Evolutionary conservation across 2,113 vertebrate species (phyloP).

Genomic region (Hippocampus zosterae): DNA sequence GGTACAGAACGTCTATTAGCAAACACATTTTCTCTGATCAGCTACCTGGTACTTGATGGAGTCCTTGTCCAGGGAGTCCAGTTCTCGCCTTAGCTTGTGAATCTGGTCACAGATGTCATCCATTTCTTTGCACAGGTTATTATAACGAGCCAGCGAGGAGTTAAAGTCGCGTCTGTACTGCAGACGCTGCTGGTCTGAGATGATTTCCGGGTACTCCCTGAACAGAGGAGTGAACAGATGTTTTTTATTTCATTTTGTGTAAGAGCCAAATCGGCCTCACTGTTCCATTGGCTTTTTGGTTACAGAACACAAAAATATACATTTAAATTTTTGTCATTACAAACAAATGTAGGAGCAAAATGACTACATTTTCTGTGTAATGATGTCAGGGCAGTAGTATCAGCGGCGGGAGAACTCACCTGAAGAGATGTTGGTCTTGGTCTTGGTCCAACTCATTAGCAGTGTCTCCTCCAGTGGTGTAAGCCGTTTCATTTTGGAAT

Average conservation of each 20-base stretch:
- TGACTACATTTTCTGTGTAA: neutral
- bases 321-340: neutral
- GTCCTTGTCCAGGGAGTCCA: conserved; percentile 71
- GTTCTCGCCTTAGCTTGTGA: conserved; percentile 72
- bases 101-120: conserved; percentile 77
- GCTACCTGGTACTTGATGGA: conserved; percentile 76
- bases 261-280: neutral
- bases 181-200: conserved; percentile 67
- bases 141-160: conserved; percentile 70
- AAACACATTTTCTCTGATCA: neutral
- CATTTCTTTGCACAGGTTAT: conserved; percentile 76
- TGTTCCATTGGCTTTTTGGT: neutral
- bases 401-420: conserved; percentile 48
- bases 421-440: conserved; percentile 61
- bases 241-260: too few species aligned
- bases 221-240: neutral
- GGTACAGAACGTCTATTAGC: neutral
- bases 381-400: neutral
- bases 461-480: conserved; percentile 76
- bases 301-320: neutral
- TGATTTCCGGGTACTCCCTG: conserved; percentile 77
- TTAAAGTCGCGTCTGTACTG: conserved; percentile 79
- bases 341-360: neutral
- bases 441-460: conserved; percentile 66
- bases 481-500: conserved; percentile 76